Percentiles rank a stretch among this genome's conserved stretches.
phyloP scores from a whole-genome alignment of 2,797 vertebrate species.

The Cuniculus paca region DNA sequence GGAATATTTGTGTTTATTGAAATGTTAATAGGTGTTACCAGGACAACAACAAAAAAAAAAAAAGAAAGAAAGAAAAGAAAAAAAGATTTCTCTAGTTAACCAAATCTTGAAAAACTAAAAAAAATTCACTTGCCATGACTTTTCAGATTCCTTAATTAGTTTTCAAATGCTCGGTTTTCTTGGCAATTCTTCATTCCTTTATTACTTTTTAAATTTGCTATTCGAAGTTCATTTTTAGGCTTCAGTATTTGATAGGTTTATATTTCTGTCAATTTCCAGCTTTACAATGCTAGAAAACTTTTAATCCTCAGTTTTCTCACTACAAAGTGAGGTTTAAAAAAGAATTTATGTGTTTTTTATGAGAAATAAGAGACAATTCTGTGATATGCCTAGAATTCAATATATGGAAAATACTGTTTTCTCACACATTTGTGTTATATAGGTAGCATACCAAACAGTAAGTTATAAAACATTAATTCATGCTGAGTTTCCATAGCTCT shows the following conservation, averaged over 20 bases:
- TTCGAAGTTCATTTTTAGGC: not conserved
- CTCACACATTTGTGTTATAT: conserved; percentile 6
- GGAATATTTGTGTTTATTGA: not conserved
- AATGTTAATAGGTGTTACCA: not conserved
- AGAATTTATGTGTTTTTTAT: not conserved
- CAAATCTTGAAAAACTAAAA: conserved; percentile 3
- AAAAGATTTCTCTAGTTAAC: not conserved
- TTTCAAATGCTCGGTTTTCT: not conserved
- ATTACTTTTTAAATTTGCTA: not conserved
- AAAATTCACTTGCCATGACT: not conserved
- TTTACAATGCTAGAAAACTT: conserved; percentile 6
- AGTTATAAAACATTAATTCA: not conserved
- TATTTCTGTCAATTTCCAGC: not conserved
- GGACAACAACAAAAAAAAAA: too few relatives aligned
- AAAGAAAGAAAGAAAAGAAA: too few relatives aligned
- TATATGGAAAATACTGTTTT: not conserved
- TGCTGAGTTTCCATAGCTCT: not conserved
- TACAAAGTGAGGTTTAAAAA: conserved; percentile 20
- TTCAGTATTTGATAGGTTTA: not conserved
- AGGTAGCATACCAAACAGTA: not conserved
- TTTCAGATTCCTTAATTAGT: conserved; percentile 25
- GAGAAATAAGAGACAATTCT: conserved; percentile 27
- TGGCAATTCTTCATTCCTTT: not conserved
- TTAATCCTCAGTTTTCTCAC: not conserved
- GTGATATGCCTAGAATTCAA: not conserved